Evolutionary conservation across 1,140 invertebrate species (phyloP).

Genomic region (Rhyzopertha dominica): DNA sequence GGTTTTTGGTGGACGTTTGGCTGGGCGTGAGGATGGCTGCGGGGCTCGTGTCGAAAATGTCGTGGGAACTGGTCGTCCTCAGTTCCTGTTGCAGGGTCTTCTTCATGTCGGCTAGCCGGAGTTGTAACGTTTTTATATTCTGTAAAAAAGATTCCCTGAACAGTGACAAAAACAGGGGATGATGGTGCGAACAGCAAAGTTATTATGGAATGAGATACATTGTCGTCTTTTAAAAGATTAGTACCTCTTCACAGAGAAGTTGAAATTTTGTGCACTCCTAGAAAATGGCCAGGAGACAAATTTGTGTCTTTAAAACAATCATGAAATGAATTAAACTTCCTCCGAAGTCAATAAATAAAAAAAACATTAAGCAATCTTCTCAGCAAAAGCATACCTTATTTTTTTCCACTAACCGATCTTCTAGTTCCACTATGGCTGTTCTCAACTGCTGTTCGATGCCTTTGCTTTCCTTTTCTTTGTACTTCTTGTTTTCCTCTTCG

Average conservation of each 20-base stretch:
- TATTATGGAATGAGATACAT: too few species aligned
- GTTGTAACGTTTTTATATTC: slow-evolving; percentile 83
- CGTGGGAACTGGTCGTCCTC: slow-evolving; percentile 47
- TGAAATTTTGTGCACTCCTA: too few species aligned
- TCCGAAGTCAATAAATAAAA: too few species aligned
- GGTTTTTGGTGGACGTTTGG: slow-evolving; percentile 50
- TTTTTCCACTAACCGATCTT: slow-evolving; percentile 73
- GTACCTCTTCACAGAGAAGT: too few species aligned
- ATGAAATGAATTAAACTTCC: too few species aligned
- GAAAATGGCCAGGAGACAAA: too few species aligned
- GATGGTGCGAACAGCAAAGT: too few species aligned
- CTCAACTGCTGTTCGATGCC: slow-evolving; percentile 54
- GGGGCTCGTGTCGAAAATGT: slow-evolving; percentile 28
- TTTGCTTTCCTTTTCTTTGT: slow-evolving; percentile 48
- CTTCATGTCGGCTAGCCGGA: slow-evolving; percentile 81
- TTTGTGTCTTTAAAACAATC: too few species aligned
- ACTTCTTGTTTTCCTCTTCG: slow-evolving; percentile 49
- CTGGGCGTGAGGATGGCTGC: slow-evolving; percentile 50
- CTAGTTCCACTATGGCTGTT: slow-evolving; percentile 59
- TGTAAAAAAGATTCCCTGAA: slow-evolving; percentile 53
- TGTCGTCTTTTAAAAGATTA: too few species aligned
- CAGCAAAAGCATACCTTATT: slow-evolving; percentile 59
- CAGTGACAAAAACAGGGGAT: too few species aligned
- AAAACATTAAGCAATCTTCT: too few species aligned
- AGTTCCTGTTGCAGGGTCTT: slow-evolving; percentile 86